Evolutionary conservation across 2,113 vertebrate genomes (phyloP), one percentile per base, ranked within the genome.

Genomic region (Chloropsis hardwickii): DNA sequence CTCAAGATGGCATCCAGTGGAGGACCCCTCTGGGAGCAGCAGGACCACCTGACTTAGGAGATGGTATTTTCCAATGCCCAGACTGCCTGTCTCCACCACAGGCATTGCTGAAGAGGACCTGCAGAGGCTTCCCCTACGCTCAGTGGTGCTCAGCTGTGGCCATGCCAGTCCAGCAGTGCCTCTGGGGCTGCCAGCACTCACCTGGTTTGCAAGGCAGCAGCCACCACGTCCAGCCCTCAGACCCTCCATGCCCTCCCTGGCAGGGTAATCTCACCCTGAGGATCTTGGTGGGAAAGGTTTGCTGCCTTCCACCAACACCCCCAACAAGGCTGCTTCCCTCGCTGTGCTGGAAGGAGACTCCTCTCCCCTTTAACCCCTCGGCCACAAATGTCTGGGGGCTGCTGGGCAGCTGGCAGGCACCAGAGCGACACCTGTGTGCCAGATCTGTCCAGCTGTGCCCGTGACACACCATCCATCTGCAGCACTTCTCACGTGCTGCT

Each of bases 401-500:
- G 80, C 92, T 7, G 72, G 96, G 96, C 97, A 96, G 97, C 97
- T 97, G 97, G 96, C 96, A 93, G 79, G 73, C 79, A 81, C 82
- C 2, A 23, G 77, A 70, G 50, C 2, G 0, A 96, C 97, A 97
- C 97, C 97, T 97, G 96, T 66, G 73, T 90, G 94, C 95, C 97
- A 96, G 96, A 96, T 83, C 94, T 6, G 9, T 95, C 88, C 98
- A 98, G 97, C 97, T 97, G 97, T 96, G 70, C 50, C 93, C 5
- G 5, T 73, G 97, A 95, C 97, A 95, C 88, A 33, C 19, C 94
- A 92, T 94, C 97, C 77, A 73, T 87, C 95, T 86, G 88, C 35
- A 17, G 83, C 44, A 48, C 78, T 83, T 42, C 92, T 92, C 97
- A 92, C 37, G 10, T 87, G 94, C 83, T 81, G 20, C n/a, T 44